Evolutionary conservation across 1,140 invertebrate genomes (phyloP).

Genomic region (Drosophila saltans): DNA sequence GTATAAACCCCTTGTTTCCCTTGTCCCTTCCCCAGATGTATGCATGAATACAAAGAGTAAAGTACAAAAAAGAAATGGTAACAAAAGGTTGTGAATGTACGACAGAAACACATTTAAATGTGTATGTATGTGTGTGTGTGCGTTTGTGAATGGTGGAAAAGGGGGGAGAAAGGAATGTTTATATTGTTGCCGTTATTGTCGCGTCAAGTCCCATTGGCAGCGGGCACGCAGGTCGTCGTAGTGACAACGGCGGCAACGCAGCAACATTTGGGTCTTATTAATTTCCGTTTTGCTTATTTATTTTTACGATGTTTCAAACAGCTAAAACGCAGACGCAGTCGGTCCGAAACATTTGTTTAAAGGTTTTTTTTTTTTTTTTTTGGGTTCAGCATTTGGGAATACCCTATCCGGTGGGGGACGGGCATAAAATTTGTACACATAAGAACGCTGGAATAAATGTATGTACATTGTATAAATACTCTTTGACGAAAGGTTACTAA

Average conservation of each 20-base stretch:
- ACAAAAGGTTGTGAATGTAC: conserved; percentile 40
- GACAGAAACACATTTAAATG: conserved; percentile 7
- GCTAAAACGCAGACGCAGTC: conserved; percentile 38
- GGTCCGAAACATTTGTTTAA: conserved; percentile 37
- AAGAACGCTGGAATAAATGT: no score
- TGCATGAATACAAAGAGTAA: conserved; percentile 47
- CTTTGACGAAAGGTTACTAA: no score
- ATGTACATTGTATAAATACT: no score
- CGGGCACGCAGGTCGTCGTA: conserved; percentile 26
- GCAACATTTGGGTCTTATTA: conserved; percentile 61
- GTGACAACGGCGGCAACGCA: conserved; percentile 18
- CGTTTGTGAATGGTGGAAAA: conserved; percentile 1
- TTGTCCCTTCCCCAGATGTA: conserved; percentile 25
- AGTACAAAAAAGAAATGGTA: conserved; percentile 27
- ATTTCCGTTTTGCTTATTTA: conserved; percentile 74
- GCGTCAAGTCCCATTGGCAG: conserved; percentile 35
- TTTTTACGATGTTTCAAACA: conserved; percentile 57
- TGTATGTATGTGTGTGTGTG: background rate
- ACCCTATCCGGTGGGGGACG: background rate
- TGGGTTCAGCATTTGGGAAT: conserved; percentile 21
- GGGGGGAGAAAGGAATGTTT: conserved; percentile 20
- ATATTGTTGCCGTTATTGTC: conserved; percentile 46
- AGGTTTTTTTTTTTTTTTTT: background rate
- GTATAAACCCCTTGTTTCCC: conserved; percentile 26
- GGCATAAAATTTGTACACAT: background rate